phyloP scores from a whole-genome alignment of 1,140 invertebrate genomes.

The Drosophila mauritiana region DNA sequence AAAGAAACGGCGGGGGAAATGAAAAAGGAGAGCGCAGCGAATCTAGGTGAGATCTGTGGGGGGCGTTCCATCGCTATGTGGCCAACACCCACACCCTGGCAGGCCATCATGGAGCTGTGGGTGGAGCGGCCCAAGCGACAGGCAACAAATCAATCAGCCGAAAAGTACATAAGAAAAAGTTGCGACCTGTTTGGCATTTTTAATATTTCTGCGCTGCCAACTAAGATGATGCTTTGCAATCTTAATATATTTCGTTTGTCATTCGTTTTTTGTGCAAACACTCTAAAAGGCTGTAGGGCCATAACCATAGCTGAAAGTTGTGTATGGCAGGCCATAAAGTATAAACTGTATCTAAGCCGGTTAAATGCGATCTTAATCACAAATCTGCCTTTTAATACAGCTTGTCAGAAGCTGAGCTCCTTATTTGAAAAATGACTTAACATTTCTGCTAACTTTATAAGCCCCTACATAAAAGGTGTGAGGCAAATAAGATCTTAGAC shows the following conservation, averaged over 20 bases:
- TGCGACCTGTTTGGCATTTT: constrained; percentile 61
- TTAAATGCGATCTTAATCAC: constrained; percentile 17
- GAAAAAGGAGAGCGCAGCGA: constrained; percentile 34
- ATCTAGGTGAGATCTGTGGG: constrained; percentile 44
- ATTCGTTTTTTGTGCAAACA: background rate
- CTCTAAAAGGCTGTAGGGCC: constrained; percentile 8
- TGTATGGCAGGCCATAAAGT: background rate
- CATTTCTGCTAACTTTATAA: background rate
- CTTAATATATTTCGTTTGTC: constrained; percentile 10
- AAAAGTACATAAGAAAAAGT: constrained; percentile 50
- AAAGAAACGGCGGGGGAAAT: background rate
- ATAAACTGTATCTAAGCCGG: background rate
- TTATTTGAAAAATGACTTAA: constrained; percentile 23
- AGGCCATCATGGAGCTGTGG: constrained; percentile 20
- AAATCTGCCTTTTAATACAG: constrained; percentile 8
- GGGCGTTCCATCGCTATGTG: constrained; percentile 5
- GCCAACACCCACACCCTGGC: constrained; percentile 9
- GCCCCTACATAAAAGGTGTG: constrained; percentile 24
- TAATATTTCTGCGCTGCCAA: constrained; percentile 27
- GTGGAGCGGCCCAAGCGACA: constrained; percentile 40
- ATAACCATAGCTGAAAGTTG: constrained; percentile 13
- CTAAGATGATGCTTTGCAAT: constrained; percentile 11
- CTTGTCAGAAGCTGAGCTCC: constrained; percentile 13
- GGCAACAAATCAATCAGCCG: constrained; percentile 72
- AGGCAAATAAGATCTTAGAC: background rate